Base-by-base conservation (phyloP, 92 coral and sea anemone genomes). In the Actinernus sp. region DNA sequence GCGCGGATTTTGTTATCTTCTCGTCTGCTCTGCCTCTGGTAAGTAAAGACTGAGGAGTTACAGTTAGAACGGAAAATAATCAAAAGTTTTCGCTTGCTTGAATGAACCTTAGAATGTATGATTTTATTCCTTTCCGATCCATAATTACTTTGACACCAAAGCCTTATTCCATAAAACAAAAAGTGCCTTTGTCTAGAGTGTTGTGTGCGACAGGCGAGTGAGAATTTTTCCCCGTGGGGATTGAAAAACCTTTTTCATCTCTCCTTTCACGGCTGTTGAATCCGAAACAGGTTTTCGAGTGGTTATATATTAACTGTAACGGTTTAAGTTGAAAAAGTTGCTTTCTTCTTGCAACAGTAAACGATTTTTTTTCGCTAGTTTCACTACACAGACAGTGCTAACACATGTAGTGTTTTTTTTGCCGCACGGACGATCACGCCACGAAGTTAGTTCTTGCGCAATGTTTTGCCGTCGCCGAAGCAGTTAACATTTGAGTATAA, bases 221-320 rank as follows among this genome's bases (percentile, higher is more conserved):
- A n/a, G n/a, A n/a, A n/a, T n/a, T n/a, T n/a, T n/a, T n/a, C n/a
- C n/a, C 52, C 52, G 18, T 6, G 52, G 52, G 52, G 21, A 6
- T 45, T 9, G 10, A 4, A 23, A 9, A 23, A 8, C 5, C 4
- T 45, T 45, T 45, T 18, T 12, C 6, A 9, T 18, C 21, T 45
- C 52, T 41, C 54, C 39, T 66, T 52, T 49, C 46, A 56, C 64
- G 76, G 76, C 76, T 68, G 64, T 68, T 68, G 65, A 43, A 14
- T 51, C 50, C 48, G 33, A 28, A 55, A 68, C 76, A 68, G 76
- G 76, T 68, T 41, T 30, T n/a, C 39, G 57, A 68, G 65, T 68
- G 45, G 39, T 17, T 32, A 68, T 68, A 51, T 55, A 49, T 40
- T 68, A 44, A 28, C 39, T 12, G 47, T 68, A 68, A 68, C 76